These are phyloP conservation scores for Herpailurus yagouaroundi DNA, from an alignment of 2,113 vertebrate genomes.

Conservation along the genomic window DNA sequence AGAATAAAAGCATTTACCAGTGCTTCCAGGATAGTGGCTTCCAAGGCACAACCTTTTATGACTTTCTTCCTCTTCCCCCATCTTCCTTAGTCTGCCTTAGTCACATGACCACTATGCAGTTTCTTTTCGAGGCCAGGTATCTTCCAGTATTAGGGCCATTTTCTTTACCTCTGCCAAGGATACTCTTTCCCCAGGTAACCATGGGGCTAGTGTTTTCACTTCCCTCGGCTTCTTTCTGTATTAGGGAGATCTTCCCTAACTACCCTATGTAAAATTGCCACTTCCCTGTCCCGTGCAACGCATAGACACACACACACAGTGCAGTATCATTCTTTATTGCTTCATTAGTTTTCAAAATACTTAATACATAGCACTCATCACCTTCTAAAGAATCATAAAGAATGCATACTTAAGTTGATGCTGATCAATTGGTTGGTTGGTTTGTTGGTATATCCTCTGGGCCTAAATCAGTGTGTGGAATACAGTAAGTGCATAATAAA, in stretches of 20 bases:
- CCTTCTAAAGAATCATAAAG: background rate
- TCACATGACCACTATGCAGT: fast-evolving
- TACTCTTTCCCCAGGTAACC: background rate
- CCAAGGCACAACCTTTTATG: background rate
- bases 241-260: background rate
- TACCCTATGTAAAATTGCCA: background rate
- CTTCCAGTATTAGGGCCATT: background rate
- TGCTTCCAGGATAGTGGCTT: background rate
- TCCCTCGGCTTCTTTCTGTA: background rate
- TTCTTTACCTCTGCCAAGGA: background rate
- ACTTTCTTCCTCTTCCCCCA: background rate
- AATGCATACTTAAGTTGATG: background rate
- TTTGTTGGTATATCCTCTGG: background rate
- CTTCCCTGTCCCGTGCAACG: background rate
- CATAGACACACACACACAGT: background rate
- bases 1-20: background rate
- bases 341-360: background rate
- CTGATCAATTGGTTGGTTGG: background rate
- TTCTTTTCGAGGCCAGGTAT: background rate
- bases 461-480: background rate
- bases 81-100: background rate
- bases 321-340: background rate
- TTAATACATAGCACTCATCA: background rate
- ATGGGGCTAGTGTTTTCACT: background rate
- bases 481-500: background rate